Evolutionary conservation across 2,888 invertebrate genomes (phyloP), one percentile per base, ranked within the genome.

Genomic region (Dryadula phaetusa): DNA sequence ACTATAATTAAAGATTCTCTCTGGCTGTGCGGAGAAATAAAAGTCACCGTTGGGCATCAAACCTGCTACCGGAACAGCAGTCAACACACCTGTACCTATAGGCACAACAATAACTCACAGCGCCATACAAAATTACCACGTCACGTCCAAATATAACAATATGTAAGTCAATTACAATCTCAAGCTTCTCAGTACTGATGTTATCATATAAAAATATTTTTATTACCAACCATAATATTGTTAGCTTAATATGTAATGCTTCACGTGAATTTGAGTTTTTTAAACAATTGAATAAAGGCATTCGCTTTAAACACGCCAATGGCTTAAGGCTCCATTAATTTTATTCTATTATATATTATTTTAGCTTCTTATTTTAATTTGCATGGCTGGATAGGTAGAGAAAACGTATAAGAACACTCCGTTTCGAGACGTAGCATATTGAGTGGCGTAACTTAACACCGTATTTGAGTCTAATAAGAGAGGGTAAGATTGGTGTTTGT

Each of bases 281-380:
- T 61, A 67, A 46, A 68, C 71, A 73, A 75, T 74, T 73, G 73
- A 72, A 71, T 74, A 61, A 66, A 71, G 47, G 61, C 65, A 70
- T 71, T 67, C 65, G 62, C 69, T 73, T 69, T 69, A 64, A 52
- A 22, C 32, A 64, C 56, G 60, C 62, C 16, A 70, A 67, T 67
- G 63, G 49, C 61, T 70, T 70, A 70, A 70, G 70, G 70, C 66
- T 40, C 66, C 4, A 34, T 56, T 10, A 10, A 14, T 2, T 14
- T 16, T 25, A 25, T 4, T 6, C 28, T 3, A 28, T 6, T 28
- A 3, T 28, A 28, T 28, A 28, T 28, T n/a, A 0, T 3, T 58
- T 8, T 25, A 16, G 3, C 1, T 4, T 10, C n/a, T 16, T 37
- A 22, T 7, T 25, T 58, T 40, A 16, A 12, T 54, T 22, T 5